Conservation (phyloP, 2,888 invertebrate genomes). For the Quadroppia sp. region DNA sequence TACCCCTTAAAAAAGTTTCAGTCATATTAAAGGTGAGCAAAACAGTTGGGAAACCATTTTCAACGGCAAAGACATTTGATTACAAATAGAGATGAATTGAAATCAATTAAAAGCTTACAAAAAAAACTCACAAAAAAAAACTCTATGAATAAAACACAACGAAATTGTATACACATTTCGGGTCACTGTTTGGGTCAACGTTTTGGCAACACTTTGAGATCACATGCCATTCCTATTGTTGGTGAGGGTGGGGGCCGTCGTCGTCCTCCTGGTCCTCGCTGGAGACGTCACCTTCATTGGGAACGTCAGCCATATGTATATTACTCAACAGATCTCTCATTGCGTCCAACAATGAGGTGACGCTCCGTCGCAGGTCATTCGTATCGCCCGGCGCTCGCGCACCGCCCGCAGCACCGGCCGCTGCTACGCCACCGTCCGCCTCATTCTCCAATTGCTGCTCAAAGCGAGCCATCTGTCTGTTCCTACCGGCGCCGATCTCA, state of each 20-base stretch:
- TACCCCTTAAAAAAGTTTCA: no score
- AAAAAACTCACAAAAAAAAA: no score
- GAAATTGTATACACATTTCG: no score
- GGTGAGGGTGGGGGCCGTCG: neutral
- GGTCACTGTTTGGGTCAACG: no score
- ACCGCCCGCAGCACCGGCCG: slow-evolving; percentile 49
- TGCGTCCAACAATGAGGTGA: slow-evolving; percentile 65
- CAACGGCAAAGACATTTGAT: no score
- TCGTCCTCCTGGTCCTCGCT: slow-evolving; percentile 47
- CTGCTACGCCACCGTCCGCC: slow-evolving; percentile 47
- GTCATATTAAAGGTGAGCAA: no score
- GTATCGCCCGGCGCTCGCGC: slow-evolving; percentile 47
- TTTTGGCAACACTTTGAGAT: neutral
- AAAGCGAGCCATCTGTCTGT: neutral
- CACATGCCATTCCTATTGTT: neutral
- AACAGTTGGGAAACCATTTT: no score
- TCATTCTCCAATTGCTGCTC: slow-evolving; percentile 33
- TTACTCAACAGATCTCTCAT: slow-evolving; percentile 68
- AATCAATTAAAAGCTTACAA: no score
- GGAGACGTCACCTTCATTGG: slow-evolving; percentile 54
- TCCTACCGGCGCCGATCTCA: slow-evolving; percentile 9
- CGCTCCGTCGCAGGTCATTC: slow-evolving; percentile 61
- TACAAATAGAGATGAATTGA: no score
- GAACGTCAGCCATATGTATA: slow-evolving; percentile 60
- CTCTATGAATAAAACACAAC: no score